Conservation (phyloP, 2,113 vertebrate genomes). For the Petrocephalus zakoni region DNA sequence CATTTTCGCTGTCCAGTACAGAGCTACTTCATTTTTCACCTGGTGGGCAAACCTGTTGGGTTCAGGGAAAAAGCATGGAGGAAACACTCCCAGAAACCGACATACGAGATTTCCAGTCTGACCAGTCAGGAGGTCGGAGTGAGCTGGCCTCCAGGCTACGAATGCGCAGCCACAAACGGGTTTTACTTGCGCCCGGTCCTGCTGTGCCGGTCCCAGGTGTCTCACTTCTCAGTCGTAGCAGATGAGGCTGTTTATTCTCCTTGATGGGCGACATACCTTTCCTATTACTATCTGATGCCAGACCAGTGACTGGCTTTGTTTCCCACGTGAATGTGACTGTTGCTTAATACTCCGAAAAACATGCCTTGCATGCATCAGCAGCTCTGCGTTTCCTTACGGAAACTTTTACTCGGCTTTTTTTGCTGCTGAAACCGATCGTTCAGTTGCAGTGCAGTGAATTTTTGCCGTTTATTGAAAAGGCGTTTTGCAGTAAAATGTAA, state of each 20-base stretch:
- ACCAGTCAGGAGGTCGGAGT: background rate
- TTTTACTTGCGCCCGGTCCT: background rate
- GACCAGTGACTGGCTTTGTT: background rate
- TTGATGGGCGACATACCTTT: background rate
- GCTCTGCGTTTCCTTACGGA: background rate
- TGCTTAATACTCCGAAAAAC: background rate
- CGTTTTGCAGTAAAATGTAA: background rate
- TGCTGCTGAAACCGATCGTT: background rate
- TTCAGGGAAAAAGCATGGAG: background rate
- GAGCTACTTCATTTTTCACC: background rate
- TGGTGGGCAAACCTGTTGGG: background rate
- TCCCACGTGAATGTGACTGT: background rate
- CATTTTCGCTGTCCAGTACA: background rate
- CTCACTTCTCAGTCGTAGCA: background rate
- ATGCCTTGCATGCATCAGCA: background rate
- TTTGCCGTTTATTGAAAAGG: background rate
- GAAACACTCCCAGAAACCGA: slow-evolving; percentile 21
- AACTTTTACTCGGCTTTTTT: background rate
- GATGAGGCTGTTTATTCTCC: background rate
- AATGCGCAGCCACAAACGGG: background rate
- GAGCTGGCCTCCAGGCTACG: background rate
- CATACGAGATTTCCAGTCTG: background rate
- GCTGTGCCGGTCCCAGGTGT: background rate
- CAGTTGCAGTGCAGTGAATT: background rate
- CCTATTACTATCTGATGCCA: background rate